Evolutionary conservation across 2,113 vertebrate species (phyloP).

Genomic region (Zapornia atra): DNA sequence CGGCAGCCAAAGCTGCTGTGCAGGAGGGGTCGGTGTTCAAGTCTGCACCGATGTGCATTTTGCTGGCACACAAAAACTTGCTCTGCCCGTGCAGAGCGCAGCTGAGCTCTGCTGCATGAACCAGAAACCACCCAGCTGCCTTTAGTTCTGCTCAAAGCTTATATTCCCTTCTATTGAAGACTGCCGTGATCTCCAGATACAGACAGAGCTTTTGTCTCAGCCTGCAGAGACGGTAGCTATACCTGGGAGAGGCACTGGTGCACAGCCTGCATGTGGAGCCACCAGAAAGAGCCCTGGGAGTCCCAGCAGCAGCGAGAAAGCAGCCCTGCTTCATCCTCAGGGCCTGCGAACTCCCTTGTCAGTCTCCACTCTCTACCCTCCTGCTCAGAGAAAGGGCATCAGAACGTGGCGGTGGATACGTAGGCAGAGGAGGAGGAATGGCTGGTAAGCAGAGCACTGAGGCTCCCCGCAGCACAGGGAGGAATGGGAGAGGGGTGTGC

Average conservation of each 20-base stretch:
- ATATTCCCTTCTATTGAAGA: not conserved
- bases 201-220: not conserved
- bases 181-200: not conserved
- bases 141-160: not conserved
- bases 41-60: not conserved
- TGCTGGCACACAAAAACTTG: not conserved
- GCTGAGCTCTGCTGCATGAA: not conserved
- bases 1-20: not conserved
- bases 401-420: not conserved
- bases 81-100: not conserved
- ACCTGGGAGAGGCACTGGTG: not conserved
- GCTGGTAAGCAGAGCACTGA: not conserved
- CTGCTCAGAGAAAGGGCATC: not conserved
- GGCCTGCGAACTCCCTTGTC: not conserved
- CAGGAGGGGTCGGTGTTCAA: not conserved
- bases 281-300: not conserved
- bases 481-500: not conserved
- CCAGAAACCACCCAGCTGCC: not conserved
- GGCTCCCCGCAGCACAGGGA: not conserved
- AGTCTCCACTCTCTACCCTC: fast-evolving
- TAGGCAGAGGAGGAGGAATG: not conserved
- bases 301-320: not conserved
- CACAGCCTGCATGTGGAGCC: not conserved
- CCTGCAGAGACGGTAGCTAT: not conserved
- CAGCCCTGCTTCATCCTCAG: not conserved